Conservation (phyloP, 2,113 vertebrate genomes). For the Cisticola juncidis region DNA sequence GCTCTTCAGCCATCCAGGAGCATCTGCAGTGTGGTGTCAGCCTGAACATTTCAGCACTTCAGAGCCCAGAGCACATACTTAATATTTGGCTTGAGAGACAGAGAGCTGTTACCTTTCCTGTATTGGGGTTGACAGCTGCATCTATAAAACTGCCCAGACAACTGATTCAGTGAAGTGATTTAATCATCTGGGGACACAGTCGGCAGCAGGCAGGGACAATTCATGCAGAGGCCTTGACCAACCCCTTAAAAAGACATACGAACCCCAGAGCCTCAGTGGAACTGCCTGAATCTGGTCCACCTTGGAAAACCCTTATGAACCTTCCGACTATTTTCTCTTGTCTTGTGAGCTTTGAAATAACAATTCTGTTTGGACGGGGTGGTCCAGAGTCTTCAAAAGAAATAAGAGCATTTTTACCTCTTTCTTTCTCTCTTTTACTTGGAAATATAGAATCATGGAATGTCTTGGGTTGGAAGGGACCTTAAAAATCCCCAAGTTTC, state of each 20-base stretch:
- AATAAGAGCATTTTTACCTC: background rate
- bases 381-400: background rate
- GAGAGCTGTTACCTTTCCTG: background rate
- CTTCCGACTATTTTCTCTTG: background rate
- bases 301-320: background rate
- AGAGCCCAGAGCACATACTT: background rate
- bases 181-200: background rate
- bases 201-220: background rate
- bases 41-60: background rate
- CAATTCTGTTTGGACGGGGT: background rate
- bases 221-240: background rate
- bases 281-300: background rate
- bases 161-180: background rate
- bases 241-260: background rate
- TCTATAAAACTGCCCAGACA: background rate
- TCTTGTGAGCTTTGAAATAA: background rate
- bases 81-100: background rate
- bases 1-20: background rate
- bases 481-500: background rate
- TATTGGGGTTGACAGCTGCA: background rate
- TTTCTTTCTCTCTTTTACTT: background rate
- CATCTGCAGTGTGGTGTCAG: background rate
- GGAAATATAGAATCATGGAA: background rate
- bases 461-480: background rate
- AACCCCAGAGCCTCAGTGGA: background rate